Evolutionary conservation across 2,113 vertebrate species (phyloP).

Genomic region (Octodon degus): DNA sequence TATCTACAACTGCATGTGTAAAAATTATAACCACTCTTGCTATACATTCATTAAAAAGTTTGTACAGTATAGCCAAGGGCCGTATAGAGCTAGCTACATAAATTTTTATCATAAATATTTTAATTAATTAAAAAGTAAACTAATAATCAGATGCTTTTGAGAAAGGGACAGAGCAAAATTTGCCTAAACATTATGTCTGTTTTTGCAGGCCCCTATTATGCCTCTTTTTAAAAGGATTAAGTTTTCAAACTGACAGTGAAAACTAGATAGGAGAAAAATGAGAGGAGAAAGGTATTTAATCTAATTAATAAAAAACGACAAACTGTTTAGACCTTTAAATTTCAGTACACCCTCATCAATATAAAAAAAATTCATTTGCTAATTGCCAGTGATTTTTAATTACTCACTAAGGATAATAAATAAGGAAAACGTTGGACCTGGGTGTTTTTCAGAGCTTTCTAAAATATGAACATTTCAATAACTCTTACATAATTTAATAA

Average conservation of each 20-base stretch:
- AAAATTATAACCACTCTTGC: neutral
- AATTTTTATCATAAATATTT: neutral
- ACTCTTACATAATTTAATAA: slow-evolving; percentile 4
- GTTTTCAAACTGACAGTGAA: neutral
- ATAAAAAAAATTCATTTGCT: slow-evolving; percentile 7
- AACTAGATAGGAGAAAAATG: neutral
- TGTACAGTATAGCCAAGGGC: neutral
- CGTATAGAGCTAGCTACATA: neutral
- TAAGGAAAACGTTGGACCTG: neutral
- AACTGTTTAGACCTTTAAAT: slow-evolving; percentile 39
- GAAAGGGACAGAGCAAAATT: neutral
- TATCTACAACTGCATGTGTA: neutral
- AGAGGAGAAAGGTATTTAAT: neutral
- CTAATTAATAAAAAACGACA: neutral
- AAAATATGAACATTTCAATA: neutral
- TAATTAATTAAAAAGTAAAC: neutral
- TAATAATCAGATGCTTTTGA: neutral
- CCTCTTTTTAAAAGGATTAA: neutral
- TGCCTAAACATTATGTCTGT: neutral
- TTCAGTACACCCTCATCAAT: neutral
- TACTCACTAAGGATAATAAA: neutral
- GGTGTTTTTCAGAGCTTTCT: neutral
- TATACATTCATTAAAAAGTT: neutral
- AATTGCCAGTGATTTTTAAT: slow-evolving; percentile 37
- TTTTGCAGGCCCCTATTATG: neutral